These are phyloP conservation scores for Hyaena hyaena DNA, from an alignment of 2,113 vertebrate genomes.

Conservation along the genomic window DNA sequence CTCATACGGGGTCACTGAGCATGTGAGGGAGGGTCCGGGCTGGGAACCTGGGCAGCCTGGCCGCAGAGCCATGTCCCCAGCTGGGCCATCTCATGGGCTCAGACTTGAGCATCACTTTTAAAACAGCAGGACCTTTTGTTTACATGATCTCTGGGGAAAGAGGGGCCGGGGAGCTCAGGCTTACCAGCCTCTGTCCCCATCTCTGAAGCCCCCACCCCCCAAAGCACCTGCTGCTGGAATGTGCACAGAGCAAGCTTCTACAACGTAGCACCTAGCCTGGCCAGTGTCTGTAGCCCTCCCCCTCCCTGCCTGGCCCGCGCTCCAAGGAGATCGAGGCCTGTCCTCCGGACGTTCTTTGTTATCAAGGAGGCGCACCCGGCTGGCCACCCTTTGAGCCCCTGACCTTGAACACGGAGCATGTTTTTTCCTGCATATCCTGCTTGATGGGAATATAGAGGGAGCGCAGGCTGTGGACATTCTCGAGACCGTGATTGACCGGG, in stretches of 20 bases:
- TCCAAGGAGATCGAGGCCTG: neutral
- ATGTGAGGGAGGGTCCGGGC: fast-evolving
- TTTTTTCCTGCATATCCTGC: neutral
- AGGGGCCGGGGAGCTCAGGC: neutral
- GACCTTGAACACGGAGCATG: neutral
- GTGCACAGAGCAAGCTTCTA: too few species aligned
- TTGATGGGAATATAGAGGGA: neutral
- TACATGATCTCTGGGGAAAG: neutral
- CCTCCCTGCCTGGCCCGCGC: neutral
- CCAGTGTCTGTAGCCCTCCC: too few species aligned
- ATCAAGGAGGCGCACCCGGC: neutral
- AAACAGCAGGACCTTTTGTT: neutral
- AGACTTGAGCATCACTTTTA: neutral
- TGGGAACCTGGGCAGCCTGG: neutral
- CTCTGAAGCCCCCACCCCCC: too few species aligned
- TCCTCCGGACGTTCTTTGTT: neutral
- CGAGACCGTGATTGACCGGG: neutral
- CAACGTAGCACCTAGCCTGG: neutral
- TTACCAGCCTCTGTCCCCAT: neutral
- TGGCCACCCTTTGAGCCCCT: neutral
- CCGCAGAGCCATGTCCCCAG: too few species aligned
- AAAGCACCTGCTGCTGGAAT: neutral
- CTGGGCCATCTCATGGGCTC: neutral
- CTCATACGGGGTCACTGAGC: neutral
- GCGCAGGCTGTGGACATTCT: neutral